These are phyloP conservation scores for Tipula unca DNA, from an alignment of 2,888 invertebrate species.

Conservation along the genomic window DNA sequence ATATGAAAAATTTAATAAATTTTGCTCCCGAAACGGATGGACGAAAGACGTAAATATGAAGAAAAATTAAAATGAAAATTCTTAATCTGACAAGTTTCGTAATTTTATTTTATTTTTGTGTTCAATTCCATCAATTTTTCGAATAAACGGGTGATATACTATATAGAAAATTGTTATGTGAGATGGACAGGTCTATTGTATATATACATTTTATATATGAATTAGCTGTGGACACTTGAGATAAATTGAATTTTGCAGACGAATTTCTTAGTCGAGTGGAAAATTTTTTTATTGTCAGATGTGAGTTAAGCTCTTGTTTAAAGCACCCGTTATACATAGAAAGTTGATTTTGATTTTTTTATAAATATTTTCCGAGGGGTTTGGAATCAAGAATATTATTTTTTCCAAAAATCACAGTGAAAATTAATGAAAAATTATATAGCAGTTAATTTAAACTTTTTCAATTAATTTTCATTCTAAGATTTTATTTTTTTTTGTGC, in stretches of 20 bases:
- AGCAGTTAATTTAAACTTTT: slow-evolving; percentile 14
- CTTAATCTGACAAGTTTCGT: neutral
- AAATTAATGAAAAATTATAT: neutral
- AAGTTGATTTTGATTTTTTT: neutral
- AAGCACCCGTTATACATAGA: neutral
- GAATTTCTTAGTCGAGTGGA: neutral
- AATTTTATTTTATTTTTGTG: neutral
- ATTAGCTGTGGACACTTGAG: neutral
- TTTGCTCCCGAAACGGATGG: neutral
- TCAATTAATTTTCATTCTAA: neutral
- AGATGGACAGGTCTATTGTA: neutral
- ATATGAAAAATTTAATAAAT: slow-evolving; percentile 8
- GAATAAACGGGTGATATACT: neutral
- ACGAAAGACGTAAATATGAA: neutral
- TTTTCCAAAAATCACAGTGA: neutral
- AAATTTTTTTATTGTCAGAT: neutral
- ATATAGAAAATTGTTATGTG: neutral
- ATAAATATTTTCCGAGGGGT: neutral
- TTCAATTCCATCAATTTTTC: neutral
- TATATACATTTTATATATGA: neutral
- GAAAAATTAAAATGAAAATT: slow-evolving; percentile 3
- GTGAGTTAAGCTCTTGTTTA: neutral
- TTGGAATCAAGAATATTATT: neutral
- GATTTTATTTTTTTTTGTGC: neutral
- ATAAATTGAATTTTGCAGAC: neutral